phyloP scores from a whole-genome alignment of 1,140 invertebrate species.

The Acyrthosiphon pisum region DNA sequence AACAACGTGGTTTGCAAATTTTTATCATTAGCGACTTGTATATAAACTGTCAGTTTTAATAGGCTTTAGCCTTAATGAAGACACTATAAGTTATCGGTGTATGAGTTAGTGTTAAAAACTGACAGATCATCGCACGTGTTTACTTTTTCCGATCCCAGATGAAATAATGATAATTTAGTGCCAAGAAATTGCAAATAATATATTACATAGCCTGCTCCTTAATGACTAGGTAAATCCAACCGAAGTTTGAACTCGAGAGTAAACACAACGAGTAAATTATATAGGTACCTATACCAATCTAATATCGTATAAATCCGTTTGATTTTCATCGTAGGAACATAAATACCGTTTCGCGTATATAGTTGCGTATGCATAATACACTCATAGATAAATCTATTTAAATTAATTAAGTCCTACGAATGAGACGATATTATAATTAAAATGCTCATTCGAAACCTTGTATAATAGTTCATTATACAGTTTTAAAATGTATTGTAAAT shows the following conservation, averaged over 20 bases:
- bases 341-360: background rate
- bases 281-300: background rate
- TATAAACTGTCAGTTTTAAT: background rate
- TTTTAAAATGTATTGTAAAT: background rate
- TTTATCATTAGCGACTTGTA: background rate
- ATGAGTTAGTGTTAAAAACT: background rate
- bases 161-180: conserved; percentile 19
- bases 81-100: conserved; percentile 5
- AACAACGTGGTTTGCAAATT: background rate
- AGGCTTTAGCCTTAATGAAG: background rate
- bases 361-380: background rate
- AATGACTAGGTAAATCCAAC: background rate
- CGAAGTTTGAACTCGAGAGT: background rate
- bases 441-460: background rate
- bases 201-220: background rate
- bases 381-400: background rate
- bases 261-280: background rate
- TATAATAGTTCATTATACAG: background rate
- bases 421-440: background rate
- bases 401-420: background rate
- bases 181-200: conserved; percentile 14
- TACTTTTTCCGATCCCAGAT: background rate
- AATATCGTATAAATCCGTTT: background rate
- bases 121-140: conserved; percentile 10
- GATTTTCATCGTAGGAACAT: background rate